Base-by-base conservation (phyloP, 2,888 invertebrate species). In the Drosophila atripex region DNA sequence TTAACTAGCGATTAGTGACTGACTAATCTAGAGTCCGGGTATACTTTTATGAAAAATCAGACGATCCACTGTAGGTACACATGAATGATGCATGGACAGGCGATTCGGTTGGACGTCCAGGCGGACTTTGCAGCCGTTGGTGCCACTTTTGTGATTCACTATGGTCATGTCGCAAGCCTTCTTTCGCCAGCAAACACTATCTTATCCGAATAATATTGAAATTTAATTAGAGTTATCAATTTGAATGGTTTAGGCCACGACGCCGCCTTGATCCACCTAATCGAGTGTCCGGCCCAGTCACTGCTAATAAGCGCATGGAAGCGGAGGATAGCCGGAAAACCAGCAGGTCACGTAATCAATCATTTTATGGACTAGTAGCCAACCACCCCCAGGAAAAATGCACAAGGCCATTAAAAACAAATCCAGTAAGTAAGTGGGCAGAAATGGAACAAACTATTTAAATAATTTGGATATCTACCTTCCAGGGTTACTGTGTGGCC, bases 401-500 rank as follows among this genome's bases (percentile, higher is more conserved):
- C 85, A 87, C 76, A 88, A 85, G 55, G 82, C 75, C 21, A 57
- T 88, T 6, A 88, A 89, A 77, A 89, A 88, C 41, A 88, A 88
- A 74, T 77, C 89, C 49, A 78, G 88, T 88, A 75, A 89, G 88
- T 86, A 35, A 51, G 38, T 54, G 11, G 3, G 5, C 18, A 32
- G 32, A 66, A 54, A 21, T 46, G 43, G 53, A 46, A 53, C 53
- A 66, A 53, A 18, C 23, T 38, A 16, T 23, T 66, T 30, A 32
- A 16, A 21, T 23, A 1, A 28, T 41, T 47, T 39, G 7, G 32
- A 14, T 53, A 38, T 45, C 39, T 18, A 45, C 18, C 46, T 23
- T 70, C 35, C 28, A 91, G 91, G 90, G 75, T 58, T 90, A 63
- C 92, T 93, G 59, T 88, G 93, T 56, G 93, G 93, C 1, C 90